Evolutionary conservation across 2,888 invertebrate species (phyloP).

Genomic region (Cheilosia scutellata): DNA sequence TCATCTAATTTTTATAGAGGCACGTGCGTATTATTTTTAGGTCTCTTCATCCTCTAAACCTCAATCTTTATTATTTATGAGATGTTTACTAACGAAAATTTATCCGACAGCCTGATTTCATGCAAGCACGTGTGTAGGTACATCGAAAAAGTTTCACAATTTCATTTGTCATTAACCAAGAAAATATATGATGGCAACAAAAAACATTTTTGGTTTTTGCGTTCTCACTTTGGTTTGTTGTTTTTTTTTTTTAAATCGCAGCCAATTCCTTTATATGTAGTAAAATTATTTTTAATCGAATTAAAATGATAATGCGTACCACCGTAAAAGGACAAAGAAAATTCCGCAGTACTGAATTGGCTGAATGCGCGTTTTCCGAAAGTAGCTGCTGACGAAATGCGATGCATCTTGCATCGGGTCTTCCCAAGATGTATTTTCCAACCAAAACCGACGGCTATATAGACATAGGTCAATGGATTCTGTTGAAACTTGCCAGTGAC

Average conservation of each 20-base stretch:
- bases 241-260: neutral
- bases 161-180: too few relatives aligned
- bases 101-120: too few relatives aligned
- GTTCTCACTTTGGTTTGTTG: neutral
- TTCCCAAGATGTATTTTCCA: constrained; percentile 7
- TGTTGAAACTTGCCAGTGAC: constrained; percentile 20
- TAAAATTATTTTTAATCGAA: constrained; percentile 15
- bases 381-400: neutral
- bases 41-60: too few relatives aligned
- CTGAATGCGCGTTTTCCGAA: neutral
- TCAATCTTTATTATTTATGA: too few relatives aligned
- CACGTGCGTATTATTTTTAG: too few relatives aligned
- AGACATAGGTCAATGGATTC: constrained; percentile 61
- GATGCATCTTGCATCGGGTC: neutral
- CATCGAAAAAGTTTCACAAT: too few relatives aligned
- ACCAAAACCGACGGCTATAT: constrained; percentile 33
- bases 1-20: too few relatives aligned
- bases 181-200: too few relatives aligned
- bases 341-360: neutral
- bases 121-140: too few relatives aligned
- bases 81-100: too few relatives aligned
- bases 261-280: constrained; percentile 4
- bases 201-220: too few relatives aligned
- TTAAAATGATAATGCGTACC: constrained; percentile 2
- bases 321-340: constrained; percentile 35